These are phyloP conservation scores for Hystrix brachyura DNA, from an alignment of 2,113 vertebrate genomes.

Conservation along the genomic window DNA sequence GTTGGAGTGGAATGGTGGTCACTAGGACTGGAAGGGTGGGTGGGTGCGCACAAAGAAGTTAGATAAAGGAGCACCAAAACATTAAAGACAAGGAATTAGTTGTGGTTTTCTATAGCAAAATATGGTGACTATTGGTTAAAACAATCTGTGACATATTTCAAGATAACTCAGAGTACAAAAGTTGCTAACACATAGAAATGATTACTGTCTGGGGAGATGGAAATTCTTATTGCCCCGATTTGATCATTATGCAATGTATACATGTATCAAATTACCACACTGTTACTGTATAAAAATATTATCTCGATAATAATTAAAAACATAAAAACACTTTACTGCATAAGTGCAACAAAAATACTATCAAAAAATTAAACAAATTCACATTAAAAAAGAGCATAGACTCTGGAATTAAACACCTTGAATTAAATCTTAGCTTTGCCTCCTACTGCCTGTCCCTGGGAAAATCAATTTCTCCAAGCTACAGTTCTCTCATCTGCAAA, in stretches of 20 bases:
- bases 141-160: not conserved
- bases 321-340: not conserved
- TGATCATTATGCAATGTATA: not conserved
- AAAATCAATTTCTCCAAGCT: slow-evolving; percentile 19
- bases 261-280: not conserved
- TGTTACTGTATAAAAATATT: not conserved
- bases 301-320: not conserved
- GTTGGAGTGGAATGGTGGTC: not conserved
- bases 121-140: not conserved
- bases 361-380: not conserved
- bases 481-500: slow-evolving; percentile 39
- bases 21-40: not conserved
- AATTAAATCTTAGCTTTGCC: not conserved
- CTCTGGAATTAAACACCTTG: not conserved
- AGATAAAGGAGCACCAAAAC: not conserved
- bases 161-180: not conserved
- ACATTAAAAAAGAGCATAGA: not conserved
- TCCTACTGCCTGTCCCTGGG: not conserved
- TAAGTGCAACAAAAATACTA: not conserved
- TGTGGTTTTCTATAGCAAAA: not conserved
- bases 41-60: not conserved
- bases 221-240: not conserved
- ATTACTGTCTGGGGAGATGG: not conserved
- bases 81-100: not conserved
- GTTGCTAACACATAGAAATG: not conserved